Percentiles rank a stretch among this genome's conserved stretches.
Evolutionary conservation across 2,113 vertebrate species (phyloP).

Genomic region (Odontophorus gujanensis): DNA sequence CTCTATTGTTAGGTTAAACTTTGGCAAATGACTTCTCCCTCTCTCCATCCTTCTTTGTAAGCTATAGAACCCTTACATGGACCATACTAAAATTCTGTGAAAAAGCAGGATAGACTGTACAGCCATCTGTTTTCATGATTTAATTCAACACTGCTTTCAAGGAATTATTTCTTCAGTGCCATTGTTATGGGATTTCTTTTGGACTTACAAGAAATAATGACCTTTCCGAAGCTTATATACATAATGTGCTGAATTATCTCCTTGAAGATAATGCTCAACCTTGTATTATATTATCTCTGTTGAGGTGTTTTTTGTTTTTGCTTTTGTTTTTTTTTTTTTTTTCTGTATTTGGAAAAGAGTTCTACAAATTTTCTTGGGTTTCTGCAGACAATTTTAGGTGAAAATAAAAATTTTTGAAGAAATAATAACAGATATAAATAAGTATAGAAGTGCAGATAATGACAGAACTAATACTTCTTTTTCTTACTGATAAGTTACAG

Average conservation of each 20-base stretch:
- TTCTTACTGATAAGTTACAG: neutral
- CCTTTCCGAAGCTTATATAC: neutral
- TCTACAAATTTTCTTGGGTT: neutral
- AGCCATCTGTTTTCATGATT: neutral
- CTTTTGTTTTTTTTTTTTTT: neutral
- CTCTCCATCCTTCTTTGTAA: neutral
- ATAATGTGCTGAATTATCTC: neutral
- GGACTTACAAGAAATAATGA: neutral
- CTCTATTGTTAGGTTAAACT: neutral
- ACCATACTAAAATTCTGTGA: neutral
- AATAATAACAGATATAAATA: neutral
- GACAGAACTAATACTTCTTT: neutral
- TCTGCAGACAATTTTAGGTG: neutral
- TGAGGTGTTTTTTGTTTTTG: neutral
- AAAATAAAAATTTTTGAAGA: neutral
- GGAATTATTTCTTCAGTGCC: slow-evolving; percentile 2
- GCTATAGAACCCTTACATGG: neutral
- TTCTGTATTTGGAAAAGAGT: neutral
- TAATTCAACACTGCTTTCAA: neutral
- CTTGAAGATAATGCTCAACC: slow-evolving; percentile 11
- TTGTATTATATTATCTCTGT: neutral
- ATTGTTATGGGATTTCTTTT: slow-evolving; percentile 11
- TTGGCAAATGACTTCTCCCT: neutral
- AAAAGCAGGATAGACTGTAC: neutral
- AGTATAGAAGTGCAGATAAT: neutral